These are phyloP conservation scores for Drosophila meridionalis DNA, from an alignment of 2,888 invertebrate species.

Conservation along the genomic window DNA sequence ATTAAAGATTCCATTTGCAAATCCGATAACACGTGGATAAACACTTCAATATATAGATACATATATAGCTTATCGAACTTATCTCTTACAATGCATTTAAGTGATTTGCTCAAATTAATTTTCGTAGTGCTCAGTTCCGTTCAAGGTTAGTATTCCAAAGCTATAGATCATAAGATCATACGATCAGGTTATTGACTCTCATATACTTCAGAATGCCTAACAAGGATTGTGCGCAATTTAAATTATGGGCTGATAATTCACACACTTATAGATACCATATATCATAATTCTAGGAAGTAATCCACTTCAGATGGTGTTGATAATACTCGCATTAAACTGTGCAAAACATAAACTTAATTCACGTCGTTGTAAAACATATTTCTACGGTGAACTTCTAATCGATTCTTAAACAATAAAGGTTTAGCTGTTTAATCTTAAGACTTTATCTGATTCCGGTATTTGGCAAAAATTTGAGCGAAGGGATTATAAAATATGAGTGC, in stretches of 20 bases:
- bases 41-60: slow-evolving; percentile 2
- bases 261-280: slow-evolving; percentile 7
- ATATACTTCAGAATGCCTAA: slow-evolving; percentile 6
- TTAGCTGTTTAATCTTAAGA: background rate
- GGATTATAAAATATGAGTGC: background rate
- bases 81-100: slow-evolving; percentile 48
- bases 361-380: background rate
- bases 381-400: background rate
- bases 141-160: slow-evolving; percentile 63
- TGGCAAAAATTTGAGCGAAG: background rate
- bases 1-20: slow-evolving; percentile 62
- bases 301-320: background rate
- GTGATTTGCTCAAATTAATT: slow-evolving; percentile 43
- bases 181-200: slow-evolving; percentile 21
- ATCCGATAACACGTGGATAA: slow-evolving; percentile 25
- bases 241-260: slow-evolving; percentile 1
- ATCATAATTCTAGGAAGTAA: background rate
- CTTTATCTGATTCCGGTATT: background rate
- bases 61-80: slow-evolving; percentile 5
- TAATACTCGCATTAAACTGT: background rate
- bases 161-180: slow-evolving; percentile 7
- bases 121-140: slow-evolving; percentile 37
- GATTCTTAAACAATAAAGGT: background rate
- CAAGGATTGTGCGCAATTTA: slow-evolving; percentile 17
- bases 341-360: background rate